These are phyloP conservation scores for Limenitis camilla DNA, from an alignment of 2,888 invertebrate genomes.

Conservation along the genomic window DNA sequence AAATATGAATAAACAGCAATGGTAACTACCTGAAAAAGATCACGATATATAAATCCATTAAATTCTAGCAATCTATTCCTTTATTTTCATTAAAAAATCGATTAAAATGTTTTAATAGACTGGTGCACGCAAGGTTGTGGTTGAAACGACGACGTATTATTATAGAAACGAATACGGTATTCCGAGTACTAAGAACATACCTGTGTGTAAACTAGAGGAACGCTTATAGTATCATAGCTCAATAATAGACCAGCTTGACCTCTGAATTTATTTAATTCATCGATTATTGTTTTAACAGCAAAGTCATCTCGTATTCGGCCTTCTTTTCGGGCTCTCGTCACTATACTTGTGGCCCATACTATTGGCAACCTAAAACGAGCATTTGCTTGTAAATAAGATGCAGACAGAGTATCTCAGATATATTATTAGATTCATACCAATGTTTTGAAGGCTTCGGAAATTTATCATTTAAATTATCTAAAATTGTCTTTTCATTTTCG, in stretches of 20 bases:
- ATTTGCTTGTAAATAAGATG: too few species aligned
- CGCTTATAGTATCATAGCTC: conserved; percentile 85
- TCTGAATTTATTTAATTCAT: conserved; percentile 89
- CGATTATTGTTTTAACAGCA: conserved; percentile 92
- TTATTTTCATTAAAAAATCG: conserved; percentile 1
- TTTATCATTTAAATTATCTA: conserved; percentile 84
- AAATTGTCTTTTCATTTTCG: conserved; percentile 86
- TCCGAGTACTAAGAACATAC: conserved; percentile 37
- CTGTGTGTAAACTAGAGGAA: conserved; percentile 89
- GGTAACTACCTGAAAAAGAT: conserved; percentile 82
- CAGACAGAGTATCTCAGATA: neutral
- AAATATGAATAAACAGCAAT: conserved; percentile 95
- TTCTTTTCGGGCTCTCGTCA: conserved; percentile 91
- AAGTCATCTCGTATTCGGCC: conserved; percentile 92
- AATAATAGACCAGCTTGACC: conserved; percentile 84
- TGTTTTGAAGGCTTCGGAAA: conserved; percentile 91
- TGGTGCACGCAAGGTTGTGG: conserved; percentile 16
- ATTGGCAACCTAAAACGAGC: conserved; percentile 80
- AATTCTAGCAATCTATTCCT: neutral
- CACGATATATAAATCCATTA: neutral
- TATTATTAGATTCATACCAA: conserved; percentile 71
- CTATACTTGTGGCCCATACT: conserved; percentile 93
- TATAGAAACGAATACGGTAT: neutral
- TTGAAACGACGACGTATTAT: neutral
- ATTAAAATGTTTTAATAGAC: conserved; percentile 10